These are phyloP conservation scores for Ciona savignyi DNA, from an alignment of 23 tunicate genomes.

Conservation along the genomic window DNA sequence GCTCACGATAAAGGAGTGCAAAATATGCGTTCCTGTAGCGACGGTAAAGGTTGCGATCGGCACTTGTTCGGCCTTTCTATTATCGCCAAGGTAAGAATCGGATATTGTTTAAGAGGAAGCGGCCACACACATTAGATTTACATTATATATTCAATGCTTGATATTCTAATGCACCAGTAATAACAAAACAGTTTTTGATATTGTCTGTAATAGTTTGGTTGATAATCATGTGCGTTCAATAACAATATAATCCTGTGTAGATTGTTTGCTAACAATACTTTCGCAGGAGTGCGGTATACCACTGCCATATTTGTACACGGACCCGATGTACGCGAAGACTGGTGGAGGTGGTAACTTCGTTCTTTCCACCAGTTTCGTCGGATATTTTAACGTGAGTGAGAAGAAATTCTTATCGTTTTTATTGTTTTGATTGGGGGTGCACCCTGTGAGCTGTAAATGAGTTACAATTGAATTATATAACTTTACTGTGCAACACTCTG, in stretches of 20 bases:
- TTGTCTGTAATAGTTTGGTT: no score
- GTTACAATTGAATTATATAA: no score
- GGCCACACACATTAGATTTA: no score
- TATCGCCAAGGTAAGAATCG: slow-evolving; percentile 40
- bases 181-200: no score
- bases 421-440: background rate
- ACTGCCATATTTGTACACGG: slow-evolving; percentile 43
- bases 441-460: no score
- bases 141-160: no score
- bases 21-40: slow-evolving; percentile 42
- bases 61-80: slow-evolving; percentile 55
- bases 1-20: slow-evolving; percentile 43
- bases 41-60: slow-evolving; percentile 65
- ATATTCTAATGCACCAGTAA: no score
- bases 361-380: slow-evolving; percentile 73
- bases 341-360: slow-evolving; percentile 81
- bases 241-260: no score
- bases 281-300: slow-evolving; percentile 48
- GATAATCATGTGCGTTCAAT: no score
- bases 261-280: no score
- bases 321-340: slow-evolving; percentile 61
- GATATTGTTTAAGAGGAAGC: background rate
- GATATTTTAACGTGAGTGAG: slow-evolving; percentile 53
- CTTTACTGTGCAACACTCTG: no score
- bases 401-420: no score